These are phyloP conservation scores for Pyrgus malvae DNA, from an alignment of 2,888 invertebrate species.

Conservation along the genomic window DNA sequence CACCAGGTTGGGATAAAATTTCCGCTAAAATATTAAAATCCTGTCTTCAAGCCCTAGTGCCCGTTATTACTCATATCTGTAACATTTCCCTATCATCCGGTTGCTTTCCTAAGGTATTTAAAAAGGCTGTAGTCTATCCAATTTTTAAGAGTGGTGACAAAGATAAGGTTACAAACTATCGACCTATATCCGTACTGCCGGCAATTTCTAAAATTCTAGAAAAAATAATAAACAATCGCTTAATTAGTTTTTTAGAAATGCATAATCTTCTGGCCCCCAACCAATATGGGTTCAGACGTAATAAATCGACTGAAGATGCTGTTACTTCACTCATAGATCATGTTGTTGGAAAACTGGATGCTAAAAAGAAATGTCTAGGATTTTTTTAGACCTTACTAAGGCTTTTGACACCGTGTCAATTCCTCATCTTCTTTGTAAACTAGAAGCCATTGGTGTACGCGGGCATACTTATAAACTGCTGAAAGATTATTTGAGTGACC, in stretches of 20 bases:
- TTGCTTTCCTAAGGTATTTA: background rate
- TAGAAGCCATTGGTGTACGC: background rate
- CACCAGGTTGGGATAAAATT: background rate
- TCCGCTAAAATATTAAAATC: background rate
- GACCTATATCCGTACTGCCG: background rate
- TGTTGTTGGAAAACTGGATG: slow-evolving; percentile 19
- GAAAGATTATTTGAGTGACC: background rate
- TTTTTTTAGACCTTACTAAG: slow-evolving; percentile 25
- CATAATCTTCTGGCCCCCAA: background rate
- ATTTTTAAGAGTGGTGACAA: background rate
- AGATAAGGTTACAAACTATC: background rate
- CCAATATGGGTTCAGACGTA: slow-evolving; percentile 19
- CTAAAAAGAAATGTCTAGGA: slow-evolving; percentile 3
- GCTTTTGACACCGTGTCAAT: slow-evolving; percentile 26
- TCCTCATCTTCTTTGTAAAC: background rate
- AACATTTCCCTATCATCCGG: background rate
- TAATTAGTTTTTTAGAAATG: background rate
- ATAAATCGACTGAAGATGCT: slow-evolving; percentile 17
- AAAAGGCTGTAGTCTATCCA: background rate
- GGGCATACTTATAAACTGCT: background rate
- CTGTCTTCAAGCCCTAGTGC: background rate
- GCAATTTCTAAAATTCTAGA: background rate
- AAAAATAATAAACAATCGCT: background rate
- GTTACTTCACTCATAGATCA: slow-evolving; percentile 4
- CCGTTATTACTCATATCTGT: background rate